phyloP scores from a whole-genome alignment of 2,888 invertebrate genomes.

The Polydrusus tereticollis region DNA sequence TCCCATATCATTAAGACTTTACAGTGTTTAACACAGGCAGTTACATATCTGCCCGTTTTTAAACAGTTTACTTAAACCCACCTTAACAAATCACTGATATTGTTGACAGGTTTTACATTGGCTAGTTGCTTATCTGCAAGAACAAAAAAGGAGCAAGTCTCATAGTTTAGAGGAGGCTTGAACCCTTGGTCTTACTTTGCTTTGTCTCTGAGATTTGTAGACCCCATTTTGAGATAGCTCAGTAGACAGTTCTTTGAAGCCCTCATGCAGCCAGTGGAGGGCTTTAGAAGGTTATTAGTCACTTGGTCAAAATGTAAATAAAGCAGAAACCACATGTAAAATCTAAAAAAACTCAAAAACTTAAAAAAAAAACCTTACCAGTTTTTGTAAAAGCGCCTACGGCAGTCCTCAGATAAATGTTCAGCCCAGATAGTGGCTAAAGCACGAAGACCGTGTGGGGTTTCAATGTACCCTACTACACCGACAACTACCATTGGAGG shows the following conservation, averaged over 20 bases:
- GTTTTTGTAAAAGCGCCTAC: slow-evolving; percentile 99
- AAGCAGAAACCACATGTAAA: neutral
- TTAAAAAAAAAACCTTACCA: slow-evolving; percentile 77
- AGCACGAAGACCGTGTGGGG: slow-evolving; percentile 95
- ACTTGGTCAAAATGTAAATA: slow-evolving; percentile 4
- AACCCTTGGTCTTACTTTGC: slow-evolving; percentile 59
- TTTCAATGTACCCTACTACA: slow-evolving; percentile 98
- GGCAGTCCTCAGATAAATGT: slow-evolving; percentile 98
- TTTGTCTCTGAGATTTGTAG: slow-evolving; percentile 47
- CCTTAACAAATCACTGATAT: neutral
- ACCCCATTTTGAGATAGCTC: slow-evolving; percentile 49
- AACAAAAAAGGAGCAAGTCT: slow-evolving; percentile 73
- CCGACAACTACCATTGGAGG: slow-evolving; percentile 99
- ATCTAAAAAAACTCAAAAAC: neutral
- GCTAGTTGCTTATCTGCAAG: slow-evolving; percentile 54
- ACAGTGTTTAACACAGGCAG: too few species aligned
- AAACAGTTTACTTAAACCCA: slow-evolving; percentile 26
- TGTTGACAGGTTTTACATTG: neutral
- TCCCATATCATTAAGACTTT: too few species aligned
- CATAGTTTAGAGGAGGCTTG: slow-evolving; percentile 82
- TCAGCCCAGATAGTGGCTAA: slow-evolving; percentile 98
- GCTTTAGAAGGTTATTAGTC: slow-evolving; percentile 63
- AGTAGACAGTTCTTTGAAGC: slow-evolving; percentile 64
- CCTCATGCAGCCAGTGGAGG: slow-evolving; percentile 83
- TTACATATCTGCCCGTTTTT: too few species aligned